Evolutionary conservation across 2,888 invertebrate species (phyloP).

Genomic region (Himalopsyche kuldschensis): DNA sequence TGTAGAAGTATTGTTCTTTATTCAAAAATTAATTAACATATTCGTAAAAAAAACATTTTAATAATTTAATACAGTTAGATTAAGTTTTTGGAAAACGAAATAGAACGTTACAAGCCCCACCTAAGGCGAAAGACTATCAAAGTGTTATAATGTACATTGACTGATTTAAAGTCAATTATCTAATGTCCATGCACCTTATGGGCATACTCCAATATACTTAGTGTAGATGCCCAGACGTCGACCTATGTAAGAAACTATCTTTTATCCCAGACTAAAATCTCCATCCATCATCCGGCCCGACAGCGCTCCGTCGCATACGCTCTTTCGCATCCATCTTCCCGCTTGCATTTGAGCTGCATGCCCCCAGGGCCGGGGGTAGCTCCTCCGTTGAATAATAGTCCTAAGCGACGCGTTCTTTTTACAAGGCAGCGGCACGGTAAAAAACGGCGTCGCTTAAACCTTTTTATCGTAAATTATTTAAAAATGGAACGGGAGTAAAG

Average conservation of each 20-base stretch:
- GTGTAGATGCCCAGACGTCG: background rate
- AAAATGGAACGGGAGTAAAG: slow-evolving; percentile 31
- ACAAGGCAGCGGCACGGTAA: slow-evolving; percentile 17
- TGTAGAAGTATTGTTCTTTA: too few relatives aligned
- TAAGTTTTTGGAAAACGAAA: too few relatives aligned
- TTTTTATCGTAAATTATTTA: slow-evolving; percentile 37
- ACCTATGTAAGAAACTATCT: slow-evolving; percentile 35
- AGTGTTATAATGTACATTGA: background rate
- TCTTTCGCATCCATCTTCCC: slow-evolving; percentile 2
- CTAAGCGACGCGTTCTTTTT: slow-evolving; percentile 35
- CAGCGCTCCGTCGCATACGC: slow-evolving; percentile 24
- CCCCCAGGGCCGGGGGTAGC: slow-evolving; percentile 9
- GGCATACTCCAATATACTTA: background rate
- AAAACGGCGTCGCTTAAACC: slow-evolving; percentile 37
- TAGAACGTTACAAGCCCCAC: too few relatives aligned
- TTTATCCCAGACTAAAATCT: slow-evolving; percentile 38
- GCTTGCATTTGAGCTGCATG: slow-evolving; percentile 4
- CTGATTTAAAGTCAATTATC: background rate
- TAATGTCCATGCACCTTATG: slow-evolving; percentile 4
- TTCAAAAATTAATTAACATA: too few relatives aligned
- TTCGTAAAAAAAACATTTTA: too few relatives aligned
- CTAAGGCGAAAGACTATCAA: too few relatives aligned
- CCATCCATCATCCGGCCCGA: slow-evolving; percentile 39
- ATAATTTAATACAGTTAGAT: too few relatives aligned
- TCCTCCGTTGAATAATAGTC: slow-evolving; percentile 5